Base-by-base conservation (phyloP, 2,888 invertebrate genomes). In the Stratiomys singularior region DNA sequence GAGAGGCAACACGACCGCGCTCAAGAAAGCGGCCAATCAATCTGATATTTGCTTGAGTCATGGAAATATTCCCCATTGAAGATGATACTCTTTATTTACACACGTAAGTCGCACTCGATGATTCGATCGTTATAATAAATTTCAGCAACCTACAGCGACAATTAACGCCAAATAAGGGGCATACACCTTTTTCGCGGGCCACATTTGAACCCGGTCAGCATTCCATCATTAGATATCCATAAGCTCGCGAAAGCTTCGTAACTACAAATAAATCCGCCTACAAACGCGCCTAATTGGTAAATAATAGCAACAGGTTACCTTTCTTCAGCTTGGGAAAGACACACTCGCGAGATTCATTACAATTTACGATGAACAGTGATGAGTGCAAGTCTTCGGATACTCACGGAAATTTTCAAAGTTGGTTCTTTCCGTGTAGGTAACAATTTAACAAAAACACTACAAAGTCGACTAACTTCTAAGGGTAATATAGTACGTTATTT, bases 1-100 rank as follows among this genome's bases (percentile, higher is more conserved):
- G n/a, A 52, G 52, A 4, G 4, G 52, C 52, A 3, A 15, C n/a
- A 18, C 52, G 52, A 52, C 7, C n/a, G 15, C 7, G 52, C 52
- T 52, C 15, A 18, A 13, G 52, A 52, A 13, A 15, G n/a, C 52
- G 52, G 15, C 18, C 7, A 52, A 52, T 9, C 15, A 64, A 64
- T 28, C 28, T 27, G 28, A 25, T 28, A 64, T 37, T 37, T 27
- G 27, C 28, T 56, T 72, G 71, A 72, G 56, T 72, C 71, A 72
- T 52, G 28, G 47, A 56, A 56, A 56, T 21, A 7, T 56, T 72
- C 56, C 71, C 46, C 71, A 72, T 28, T 56, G 27, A 72, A 72
- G 52, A 72, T 72, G 71, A 72, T 72, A 72, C 71, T 67, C 25
- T 72, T 69, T 47, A 47, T 69, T 52, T 28, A n/a, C 37, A 37